Conservation (phyloP, 2,888 invertebrate species). For the Lochmaea capreae region DNA sequence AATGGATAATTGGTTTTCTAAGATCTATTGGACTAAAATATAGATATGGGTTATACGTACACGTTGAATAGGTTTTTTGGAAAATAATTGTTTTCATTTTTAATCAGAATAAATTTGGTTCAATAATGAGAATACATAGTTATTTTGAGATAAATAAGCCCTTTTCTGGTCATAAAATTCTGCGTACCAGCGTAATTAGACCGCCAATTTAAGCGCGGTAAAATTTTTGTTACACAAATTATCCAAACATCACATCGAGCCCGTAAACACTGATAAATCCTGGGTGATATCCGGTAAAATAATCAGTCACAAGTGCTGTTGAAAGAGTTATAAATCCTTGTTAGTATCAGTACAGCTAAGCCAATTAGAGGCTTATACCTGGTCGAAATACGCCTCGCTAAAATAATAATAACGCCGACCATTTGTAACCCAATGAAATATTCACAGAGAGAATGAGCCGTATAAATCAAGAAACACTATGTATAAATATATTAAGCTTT, state of each 20-base stretch:
- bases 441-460: conserved; percentile 51
- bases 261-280: conserved; percentile 57
- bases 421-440: conserved; percentile 62
- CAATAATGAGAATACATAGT: too few species aligned
- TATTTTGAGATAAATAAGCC: too few species aligned
- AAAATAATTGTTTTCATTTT: too few species aligned
- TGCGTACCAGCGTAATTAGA: too few species aligned
- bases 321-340: conserved; percentile 60
- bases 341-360: conserved; percentile 58
- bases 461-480: conserved; percentile 54
- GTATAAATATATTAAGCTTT: conserved; percentile 52
- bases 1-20: too few species aligned
- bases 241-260: conserved; percentile 44
- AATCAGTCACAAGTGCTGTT: conserved; percentile 60
- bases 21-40: too few species aligned
- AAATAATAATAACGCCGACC: conserved; percentile 62
- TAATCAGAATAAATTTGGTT: too few species aligned
- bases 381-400: conserved; percentile 55
- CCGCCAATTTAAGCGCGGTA: too few species aligned
- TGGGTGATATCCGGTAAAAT: conserved; percentile 55
- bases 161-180: too few species aligned
- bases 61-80: too few species aligned
- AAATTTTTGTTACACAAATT: conserved; percentile 42
- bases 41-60: too few species aligned
- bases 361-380: conserved; percentile 60